Evolutionary conservation across 2,113 vertebrate species (phyloP).

Genomic region (Catharus minimus): DNA sequence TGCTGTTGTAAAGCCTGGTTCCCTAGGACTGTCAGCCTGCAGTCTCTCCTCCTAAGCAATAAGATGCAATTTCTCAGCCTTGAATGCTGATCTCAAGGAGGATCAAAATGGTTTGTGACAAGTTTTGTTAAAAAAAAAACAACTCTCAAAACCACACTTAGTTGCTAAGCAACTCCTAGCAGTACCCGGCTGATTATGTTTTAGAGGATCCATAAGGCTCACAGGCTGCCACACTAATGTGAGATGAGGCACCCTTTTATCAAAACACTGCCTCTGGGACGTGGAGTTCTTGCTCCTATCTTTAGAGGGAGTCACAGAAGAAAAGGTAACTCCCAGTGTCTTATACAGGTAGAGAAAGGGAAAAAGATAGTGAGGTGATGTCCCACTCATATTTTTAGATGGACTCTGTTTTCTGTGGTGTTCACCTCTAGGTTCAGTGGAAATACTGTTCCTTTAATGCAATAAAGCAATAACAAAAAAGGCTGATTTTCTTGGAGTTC

Average conservation of each 20-base stretch:
- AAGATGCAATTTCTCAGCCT: not conserved
- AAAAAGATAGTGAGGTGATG: not conserved
- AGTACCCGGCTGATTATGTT: not conserved
- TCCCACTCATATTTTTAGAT: not conserved
- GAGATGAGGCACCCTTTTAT: not conserved
- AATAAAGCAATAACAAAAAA: not conserved
- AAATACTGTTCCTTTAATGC: not conserved
- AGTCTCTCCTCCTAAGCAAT: not conserved
- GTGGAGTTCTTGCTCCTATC: not conserved
- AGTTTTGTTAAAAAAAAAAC: not conserved
- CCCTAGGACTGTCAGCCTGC: not conserved
- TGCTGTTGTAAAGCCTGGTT: not conserved
- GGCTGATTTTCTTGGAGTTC: not conserved
- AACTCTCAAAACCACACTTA: not conserved
- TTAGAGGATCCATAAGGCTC: not conserved
- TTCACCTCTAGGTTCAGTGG: not conserved
- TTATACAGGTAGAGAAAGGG: not conserved
- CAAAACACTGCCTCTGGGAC: not conserved
- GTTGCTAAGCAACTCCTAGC: constrained; percentile 40
- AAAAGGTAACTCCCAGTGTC: not conserved
- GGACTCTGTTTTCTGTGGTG: not conserved
- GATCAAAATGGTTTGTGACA: not conserved
- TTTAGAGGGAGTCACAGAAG: not conserved
- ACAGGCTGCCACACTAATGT: not conserved
- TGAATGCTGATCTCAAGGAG: not conserved